A percentile compares a stretch with the other conserved stretches of the same genome.
phyloP scores from a whole-genome alignment of 2,888 invertebrate genomes.

The Sinohyriopsis cumingii region DNA sequence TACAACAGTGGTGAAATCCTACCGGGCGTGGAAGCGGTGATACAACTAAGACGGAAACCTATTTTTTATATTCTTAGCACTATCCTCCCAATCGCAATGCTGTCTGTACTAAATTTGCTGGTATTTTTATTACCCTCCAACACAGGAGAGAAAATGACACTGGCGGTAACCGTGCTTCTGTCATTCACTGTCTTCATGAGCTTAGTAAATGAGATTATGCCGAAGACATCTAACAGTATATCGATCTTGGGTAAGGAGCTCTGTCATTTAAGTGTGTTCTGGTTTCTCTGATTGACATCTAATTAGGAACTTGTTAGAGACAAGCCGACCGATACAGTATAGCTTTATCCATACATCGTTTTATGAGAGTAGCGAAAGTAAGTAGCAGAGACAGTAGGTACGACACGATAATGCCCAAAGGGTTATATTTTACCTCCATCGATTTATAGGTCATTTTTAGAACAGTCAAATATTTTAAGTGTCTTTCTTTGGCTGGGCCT shows the following conservation, averaged over 20 bases:
- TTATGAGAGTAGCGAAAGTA: no score
- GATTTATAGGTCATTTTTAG: no score
- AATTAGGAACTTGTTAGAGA: neutral
- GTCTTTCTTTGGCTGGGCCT: no score
- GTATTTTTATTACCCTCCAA: constrained; percentile 51
- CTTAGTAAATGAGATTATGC: constrained; percentile 53
- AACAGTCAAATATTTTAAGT: no score
- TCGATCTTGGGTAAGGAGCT: constrained; percentile 42
- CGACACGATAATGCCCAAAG: no score
- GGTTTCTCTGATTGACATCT: neutral
- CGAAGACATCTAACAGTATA: constrained; percentile 53
- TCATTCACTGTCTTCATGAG: constrained; percentile 56
- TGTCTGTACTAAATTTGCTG: constrained; percentile 49
- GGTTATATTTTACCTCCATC: no score
- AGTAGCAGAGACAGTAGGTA: no score
- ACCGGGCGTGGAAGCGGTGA: constrained; percentile 44
- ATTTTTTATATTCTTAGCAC: constrained; percentile 54
- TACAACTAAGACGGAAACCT: constrained; percentile 41
- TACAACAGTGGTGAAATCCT: constrained; percentile 45
- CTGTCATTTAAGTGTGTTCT: neutral
- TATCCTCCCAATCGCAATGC: constrained; percentile 51
- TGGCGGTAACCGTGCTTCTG: constrained; percentile 51
- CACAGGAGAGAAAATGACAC: constrained; percentile 53
- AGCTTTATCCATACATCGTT: neutral
- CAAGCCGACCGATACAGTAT: neutral